Percentiles rank a stretch among this genome's conserved stretches.
Conservation (phyloP, 2,113 vertebrate genomes). For the cat (Felis catus) region F.catus_Fca126_mat1.0 CM031426.1:16127501-16128000, state of each 20-base stretch:
- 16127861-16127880: background rate
- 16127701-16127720: background rate
- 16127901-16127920: background rate
- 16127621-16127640: background rate
- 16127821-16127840: slow-evolving; percentile 30
- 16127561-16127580: background rate
- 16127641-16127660: background rate
- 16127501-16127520: background rate
- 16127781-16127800: slow-evolving; percentile 9
- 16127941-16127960: background rate
- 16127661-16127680: background rate
- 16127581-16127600: background rate
- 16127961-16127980: background rate
- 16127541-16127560: background rate
- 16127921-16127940: background rate
- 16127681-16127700: background rate
- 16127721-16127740: slow-evolving; percentile 3
- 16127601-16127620: background rate
- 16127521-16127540: background rate
- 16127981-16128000: background rate
- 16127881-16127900: background rate
- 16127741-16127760: slow-evolving; percentile 19
- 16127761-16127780: background rate
- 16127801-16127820: slow-evolving; percentile 28
- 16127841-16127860: slow-evolving; percentile 1